Evolutionary conservation across 2,797 vertebrate species (phyloP).

Genomic region (Pseudotriccus pelzelni): DNA sequence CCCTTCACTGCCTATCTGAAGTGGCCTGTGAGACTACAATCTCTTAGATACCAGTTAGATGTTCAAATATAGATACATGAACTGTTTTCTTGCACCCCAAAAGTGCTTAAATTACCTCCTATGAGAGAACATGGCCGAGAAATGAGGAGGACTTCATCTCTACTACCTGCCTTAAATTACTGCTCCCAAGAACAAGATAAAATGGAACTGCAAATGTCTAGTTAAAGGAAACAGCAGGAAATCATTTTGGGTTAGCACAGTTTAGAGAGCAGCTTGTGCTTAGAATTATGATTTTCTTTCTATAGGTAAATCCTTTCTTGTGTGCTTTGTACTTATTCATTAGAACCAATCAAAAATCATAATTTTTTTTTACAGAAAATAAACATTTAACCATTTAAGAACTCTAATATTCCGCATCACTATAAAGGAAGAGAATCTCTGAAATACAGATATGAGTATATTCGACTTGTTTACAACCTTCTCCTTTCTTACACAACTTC

Average conservation of each 20-base stretch:
- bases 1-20: not conserved
- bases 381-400: not conserved
- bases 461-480: not conserved
- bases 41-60: not conserved
- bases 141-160: not conserved
- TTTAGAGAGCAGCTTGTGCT: not conserved
- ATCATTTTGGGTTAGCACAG: not conserved
- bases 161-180: not conserved
- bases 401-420: not conserved
- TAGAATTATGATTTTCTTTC: not conserved
- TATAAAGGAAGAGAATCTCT: not conserved
- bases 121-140: not conserved
- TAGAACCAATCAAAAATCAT: not conserved
- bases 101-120: not conserved
- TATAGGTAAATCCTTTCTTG: not conserved
- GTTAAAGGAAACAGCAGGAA: not conserved
- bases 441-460: not conserved
- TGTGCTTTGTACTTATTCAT: not conserved
- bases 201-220: not conserved
- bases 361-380: not conserved
- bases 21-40: not conserved
- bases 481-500: not conserved
- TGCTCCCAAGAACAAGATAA: not conserved
- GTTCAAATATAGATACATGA: not conserved
- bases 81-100: not conserved